These are phyloP conservation scores for Aegypius monachus DNA, from an alignment of 2,113 vertebrate genomes.

Conservation along the genomic window DNA sequence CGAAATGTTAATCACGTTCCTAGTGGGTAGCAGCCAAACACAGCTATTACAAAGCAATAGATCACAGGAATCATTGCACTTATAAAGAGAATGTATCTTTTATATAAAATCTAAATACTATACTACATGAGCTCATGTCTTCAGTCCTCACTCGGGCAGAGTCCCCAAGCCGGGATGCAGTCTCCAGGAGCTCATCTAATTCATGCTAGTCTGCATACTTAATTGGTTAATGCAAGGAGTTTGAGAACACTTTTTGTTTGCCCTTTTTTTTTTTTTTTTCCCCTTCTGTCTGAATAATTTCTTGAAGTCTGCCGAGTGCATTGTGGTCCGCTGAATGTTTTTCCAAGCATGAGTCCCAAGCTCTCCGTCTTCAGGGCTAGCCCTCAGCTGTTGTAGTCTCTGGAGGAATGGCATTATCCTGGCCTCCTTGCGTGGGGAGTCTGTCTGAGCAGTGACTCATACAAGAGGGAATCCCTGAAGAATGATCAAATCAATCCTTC, in stretches of 20 bases:
- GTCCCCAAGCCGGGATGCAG: not conserved
- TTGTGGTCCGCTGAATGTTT: not conserved
- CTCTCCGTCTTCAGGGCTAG: conserved; percentile 32
- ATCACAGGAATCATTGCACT: not conserved
- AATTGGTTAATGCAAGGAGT: not conserved
- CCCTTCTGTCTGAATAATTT: not conserved
- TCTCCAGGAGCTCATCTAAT: not conserved
- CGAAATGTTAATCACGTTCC: conserved; percentile 43
- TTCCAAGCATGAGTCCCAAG: conserved; percentile 9
- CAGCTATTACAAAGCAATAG: not conserved
- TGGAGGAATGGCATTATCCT: conserved; percentile 68
- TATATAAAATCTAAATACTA: not conserved
- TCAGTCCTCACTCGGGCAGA: not conserved
- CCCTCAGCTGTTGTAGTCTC: conserved; percentile 69
- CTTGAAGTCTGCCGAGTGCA: not conserved
- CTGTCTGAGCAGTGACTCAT: conserved; percentile 78
- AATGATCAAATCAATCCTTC: conserved; percentile 71
- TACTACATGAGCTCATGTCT: not conserved
- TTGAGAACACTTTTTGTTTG: conserved; percentile 8
- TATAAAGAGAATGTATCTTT: not conserved
- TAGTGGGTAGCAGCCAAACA: conserved; percentile 36
- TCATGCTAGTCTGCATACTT: conserved; percentile 1
- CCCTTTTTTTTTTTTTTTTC: not conserved
- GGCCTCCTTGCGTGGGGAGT: conserved; percentile 58
- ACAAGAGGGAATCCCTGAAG: conserved; percentile 83